phyloP scores from a whole-genome alignment of 2,888 invertebrate genomes.

The Tolmerus cingulatus region DNA sequence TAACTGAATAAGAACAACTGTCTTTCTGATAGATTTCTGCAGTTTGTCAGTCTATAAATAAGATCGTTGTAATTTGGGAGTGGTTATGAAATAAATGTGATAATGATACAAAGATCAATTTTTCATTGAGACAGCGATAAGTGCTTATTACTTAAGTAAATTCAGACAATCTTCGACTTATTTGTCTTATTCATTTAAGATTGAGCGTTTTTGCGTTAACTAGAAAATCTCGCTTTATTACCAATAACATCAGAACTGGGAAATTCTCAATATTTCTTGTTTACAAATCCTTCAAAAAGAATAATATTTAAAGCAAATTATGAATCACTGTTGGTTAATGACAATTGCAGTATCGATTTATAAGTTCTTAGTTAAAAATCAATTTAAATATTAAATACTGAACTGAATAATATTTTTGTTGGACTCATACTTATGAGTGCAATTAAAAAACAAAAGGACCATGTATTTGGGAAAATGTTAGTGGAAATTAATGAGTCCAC shows the following conservation, averaged over 20 bases:
- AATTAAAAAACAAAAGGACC: no score
- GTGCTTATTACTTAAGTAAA: not conserved
- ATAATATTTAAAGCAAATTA: not conserved
- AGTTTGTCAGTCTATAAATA: not conserved
- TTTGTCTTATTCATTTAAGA: not conserved
- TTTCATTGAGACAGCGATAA: not conserved
- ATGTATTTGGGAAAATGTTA: no score
- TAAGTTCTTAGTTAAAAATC: no score
- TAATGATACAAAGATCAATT: not conserved
- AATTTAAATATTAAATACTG: no score
- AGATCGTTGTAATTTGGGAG: not conserved
- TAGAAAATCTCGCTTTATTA: not conserved
- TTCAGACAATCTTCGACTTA: not conserved
- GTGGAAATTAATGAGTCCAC: no score
- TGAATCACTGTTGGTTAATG: not conserved
- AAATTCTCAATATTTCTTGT: not conserved
- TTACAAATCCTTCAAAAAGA: not conserved
- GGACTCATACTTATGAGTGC: no score
- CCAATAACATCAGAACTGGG: not conserved
- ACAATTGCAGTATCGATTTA: no score
- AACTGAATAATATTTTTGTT: no score
- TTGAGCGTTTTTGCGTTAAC: not conserved
- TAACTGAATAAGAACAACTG: not conserved
- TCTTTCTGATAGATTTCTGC: not conserved
- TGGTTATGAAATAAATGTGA: not conserved